Evolutionary conservation across 1,140 invertebrate genomes (phyloP).

Genomic region (Atta cephalotes): DNA sequence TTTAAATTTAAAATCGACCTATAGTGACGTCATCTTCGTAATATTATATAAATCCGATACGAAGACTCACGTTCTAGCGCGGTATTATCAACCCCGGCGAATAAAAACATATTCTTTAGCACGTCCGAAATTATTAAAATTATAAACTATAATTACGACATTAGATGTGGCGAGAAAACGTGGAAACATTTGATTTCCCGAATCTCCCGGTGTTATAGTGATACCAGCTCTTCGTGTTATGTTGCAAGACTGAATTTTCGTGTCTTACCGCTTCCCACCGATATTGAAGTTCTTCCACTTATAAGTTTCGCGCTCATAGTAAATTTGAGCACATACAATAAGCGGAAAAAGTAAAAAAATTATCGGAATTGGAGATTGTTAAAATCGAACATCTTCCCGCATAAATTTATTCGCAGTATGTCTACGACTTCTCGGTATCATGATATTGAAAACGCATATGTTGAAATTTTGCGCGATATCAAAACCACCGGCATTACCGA

Average conservation of each 20-base stretch:
- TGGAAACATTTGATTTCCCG: not conserved
- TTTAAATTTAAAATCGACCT: not conserved
- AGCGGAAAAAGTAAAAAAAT: too few relatives aligned
- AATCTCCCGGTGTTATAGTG: not conserved
- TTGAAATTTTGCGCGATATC: too few relatives aligned
- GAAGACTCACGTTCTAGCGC: not conserved
- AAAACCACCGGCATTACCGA: too few relatives aligned
- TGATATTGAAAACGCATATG: too few relatives aligned
- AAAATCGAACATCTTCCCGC: too few relatives aligned
- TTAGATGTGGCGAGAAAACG: not conserved
- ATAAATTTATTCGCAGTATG: too few relatives aligned
- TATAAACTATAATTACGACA: not conserved
- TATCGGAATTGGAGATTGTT: too few relatives aligned
- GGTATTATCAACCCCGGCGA: accelerated
- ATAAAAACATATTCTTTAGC: not conserved
- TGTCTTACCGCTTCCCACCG: not conserved
- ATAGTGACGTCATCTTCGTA: not conserved
- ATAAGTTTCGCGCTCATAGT: not conserved
- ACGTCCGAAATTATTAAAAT: not conserved
- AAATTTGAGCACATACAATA: not conserved
- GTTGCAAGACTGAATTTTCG: not conserved
- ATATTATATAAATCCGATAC: not conserved
- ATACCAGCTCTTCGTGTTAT: not conserved
- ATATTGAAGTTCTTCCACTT: not conserved
- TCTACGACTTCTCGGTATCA: too few relatives aligned